Percentiles rank a stretch among this genome's conserved stretches.
These are phyloP conservation scores for Spea bombifrons DNA, from an alignment of 2,113 vertebrate species.

Conservation along the genomic window DNA sequence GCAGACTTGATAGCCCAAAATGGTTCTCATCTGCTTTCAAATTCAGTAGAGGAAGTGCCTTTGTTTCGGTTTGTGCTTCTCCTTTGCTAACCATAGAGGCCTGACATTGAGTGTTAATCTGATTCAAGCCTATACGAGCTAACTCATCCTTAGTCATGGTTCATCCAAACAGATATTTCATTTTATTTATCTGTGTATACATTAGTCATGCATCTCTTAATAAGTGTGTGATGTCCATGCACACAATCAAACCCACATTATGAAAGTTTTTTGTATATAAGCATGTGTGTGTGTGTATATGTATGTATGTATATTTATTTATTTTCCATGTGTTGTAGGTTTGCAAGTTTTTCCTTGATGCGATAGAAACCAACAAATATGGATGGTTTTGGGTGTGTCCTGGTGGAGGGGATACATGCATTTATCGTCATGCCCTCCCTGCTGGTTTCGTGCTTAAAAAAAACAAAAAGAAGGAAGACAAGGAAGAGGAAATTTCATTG, in stretches of 20 bases:
- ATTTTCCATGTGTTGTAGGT: conserved; percentile 69
- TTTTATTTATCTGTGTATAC: no score
- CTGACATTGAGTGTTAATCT: no score
- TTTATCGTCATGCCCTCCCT: conserved; percentile 95
- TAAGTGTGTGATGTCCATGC: neutral
- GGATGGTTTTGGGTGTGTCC: conserved; percentile 99
- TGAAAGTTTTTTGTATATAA: no score
- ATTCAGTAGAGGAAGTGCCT: no score
- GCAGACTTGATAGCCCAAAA: no score
- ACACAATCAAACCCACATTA: no score
- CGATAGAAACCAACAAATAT: conserved; percentile 96
- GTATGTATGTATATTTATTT: neutral
- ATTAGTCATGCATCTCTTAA: neutral
- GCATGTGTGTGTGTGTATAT: neutral
- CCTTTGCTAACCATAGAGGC: no score
- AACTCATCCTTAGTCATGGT: no score
- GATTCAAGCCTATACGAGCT: no score
- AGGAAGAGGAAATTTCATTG: conserved; percentile 87
- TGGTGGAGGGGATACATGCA: conserved; percentile 83
- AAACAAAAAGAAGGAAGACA: conserved; percentile 95
- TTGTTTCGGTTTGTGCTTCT: no score
- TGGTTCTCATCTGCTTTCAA: no score
- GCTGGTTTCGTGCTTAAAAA: conserved; percentile 94
- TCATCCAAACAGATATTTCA: no score
- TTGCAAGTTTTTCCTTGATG: conserved; percentile 92